These are phyloP conservation scores for Ceratosolen solmsi DNA, from an alignment of 1,140 invertebrate species.

Conservation along the genomic window DNA sequence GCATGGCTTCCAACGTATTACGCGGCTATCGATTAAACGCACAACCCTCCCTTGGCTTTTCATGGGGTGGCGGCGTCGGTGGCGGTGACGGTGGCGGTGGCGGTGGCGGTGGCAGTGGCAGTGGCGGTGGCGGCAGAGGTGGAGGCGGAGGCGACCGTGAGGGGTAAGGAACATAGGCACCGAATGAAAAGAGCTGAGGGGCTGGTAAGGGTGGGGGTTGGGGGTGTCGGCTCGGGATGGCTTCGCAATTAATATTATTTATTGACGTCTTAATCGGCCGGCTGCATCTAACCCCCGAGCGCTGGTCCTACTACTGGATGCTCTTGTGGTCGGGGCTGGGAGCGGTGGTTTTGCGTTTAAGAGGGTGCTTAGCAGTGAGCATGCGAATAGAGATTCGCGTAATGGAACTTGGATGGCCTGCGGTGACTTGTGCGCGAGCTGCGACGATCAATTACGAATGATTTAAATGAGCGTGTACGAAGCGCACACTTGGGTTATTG, in stretches of 20 bases:
- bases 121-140: too few relatives aligned
- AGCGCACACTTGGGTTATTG: not conserved
- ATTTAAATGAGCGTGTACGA: slow-evolving; percentile 1
- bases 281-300: slow-evolving; percentile 10
- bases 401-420: slow-evolving; percentile 5
- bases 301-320: not conserved
- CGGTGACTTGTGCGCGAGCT: not conserved
- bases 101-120: too few relatives aligned
- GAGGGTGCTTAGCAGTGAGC: slow-evolving; percentile 23
- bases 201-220: slow-evolving; percentile 16
- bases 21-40: slow-evolving; percentile 71
- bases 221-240: slow-evolving; percentile 55
- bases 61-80: too few relatives aligned
- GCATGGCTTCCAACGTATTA: slow-evolving; percentile 43
- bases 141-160: not conserved
- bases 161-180: slow-evolving; percentile 45
- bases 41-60: slow-evolving; percentile 32
- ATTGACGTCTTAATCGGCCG: slow-evolving; percentile 71
- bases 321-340: slow-evolving; percentile 1
- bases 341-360: slow-evolving; percentile 23
- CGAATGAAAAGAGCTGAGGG: slow-evolving; percentile 19
- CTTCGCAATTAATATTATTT: slow-evolving; percentile 73
- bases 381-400: slow-evolving; percentile 19
- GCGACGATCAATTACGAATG: not conserved
- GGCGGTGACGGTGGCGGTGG: too few relatives aligned